Conservation (phyloP, 2,888 invertebrate species). For the Nipponacmea schrenckii region DNA sequence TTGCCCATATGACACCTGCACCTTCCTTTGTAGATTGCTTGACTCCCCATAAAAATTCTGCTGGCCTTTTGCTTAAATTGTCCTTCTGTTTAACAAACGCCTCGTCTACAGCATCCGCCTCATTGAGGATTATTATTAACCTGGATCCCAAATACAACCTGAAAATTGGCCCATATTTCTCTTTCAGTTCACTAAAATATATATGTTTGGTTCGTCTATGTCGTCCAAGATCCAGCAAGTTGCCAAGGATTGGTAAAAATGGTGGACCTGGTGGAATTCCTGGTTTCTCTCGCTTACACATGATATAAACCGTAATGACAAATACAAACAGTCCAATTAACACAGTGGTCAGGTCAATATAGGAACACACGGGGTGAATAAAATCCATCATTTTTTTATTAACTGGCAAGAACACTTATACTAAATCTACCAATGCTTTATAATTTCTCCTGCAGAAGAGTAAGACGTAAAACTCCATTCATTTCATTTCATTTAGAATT, state of each 20-base stretch:
- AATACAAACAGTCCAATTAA: background rate
- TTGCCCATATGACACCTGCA: conserved; percentile 46
- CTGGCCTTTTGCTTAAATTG: background rate
- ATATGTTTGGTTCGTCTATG: background rate
- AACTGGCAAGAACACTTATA: no score
- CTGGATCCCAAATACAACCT: background rate
- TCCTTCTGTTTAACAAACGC: conserved; percentile 3
- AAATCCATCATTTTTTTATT: no score
- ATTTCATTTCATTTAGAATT: no score
- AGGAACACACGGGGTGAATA: no score
- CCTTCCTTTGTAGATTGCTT: background rate
- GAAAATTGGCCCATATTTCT: background rate
- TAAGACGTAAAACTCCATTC: no score
- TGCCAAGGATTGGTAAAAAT: background rate
- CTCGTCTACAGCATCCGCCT: background rate
- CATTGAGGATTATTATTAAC: background rate
- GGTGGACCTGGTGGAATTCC: background rate
- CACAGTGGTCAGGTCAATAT: background rate
- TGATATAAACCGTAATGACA: background rate
- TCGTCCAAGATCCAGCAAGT: background rate
- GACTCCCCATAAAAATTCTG: background rate
- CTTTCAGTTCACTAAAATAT: background rate
- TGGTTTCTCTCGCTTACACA: background rate
- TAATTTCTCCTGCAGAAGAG: no score
- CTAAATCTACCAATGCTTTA: no score